phyloP scores from a whole-genome alignment of 1,140 invertebrate genomes.

The Zaprionus ornatus region DNA sequence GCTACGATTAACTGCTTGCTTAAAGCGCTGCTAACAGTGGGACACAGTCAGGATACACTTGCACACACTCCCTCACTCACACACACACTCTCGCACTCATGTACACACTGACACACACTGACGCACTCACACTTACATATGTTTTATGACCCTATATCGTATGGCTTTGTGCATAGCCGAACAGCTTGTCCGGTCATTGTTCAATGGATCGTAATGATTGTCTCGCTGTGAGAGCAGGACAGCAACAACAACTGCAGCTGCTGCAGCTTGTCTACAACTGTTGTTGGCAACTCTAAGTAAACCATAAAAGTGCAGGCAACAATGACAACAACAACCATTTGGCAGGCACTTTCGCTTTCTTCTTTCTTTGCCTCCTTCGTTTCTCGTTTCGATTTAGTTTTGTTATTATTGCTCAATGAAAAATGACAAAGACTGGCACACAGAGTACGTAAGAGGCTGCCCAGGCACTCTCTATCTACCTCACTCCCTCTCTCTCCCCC shows the following conservation, averaged over 20 bases:
- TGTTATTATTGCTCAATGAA: conserved; percentile 53
- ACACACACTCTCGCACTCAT: no score
- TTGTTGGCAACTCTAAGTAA: conserved; percentile 23
- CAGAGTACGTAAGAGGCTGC: neutral
- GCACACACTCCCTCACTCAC: neutral
- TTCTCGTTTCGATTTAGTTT: conserved; percentile 16
- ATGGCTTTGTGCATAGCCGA: conserved; percentile 18
- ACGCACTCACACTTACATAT: neutral
- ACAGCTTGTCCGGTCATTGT: conserved; percentile 27
- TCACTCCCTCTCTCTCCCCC: neutral
- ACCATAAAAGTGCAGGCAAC: conserved; percentile 41
- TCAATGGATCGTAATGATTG: conserved; percentile 26
- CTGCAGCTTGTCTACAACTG: conserved; percentile 13
- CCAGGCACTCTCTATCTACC: no score
- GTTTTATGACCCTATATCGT: conserved; percentile 6
- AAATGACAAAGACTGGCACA: conserved; percentile 35
- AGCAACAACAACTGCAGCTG: neutral
- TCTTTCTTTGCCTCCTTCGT: neutral
- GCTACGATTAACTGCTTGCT: neutral
- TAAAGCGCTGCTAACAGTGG: neutral
- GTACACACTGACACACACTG: neutral
- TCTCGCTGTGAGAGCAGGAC: conserved; percentile 6
- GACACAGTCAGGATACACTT: neutral
- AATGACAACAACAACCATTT: conserved; percentile 19
- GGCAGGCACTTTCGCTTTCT: conserved; percentile 56